A percentile compares a stretch with the other conserved stretches of the same genome.
Evolutionary conservation across 2,113 vertebrate species (phyloP).

Genomic region (Corvus cornix): DNA sequence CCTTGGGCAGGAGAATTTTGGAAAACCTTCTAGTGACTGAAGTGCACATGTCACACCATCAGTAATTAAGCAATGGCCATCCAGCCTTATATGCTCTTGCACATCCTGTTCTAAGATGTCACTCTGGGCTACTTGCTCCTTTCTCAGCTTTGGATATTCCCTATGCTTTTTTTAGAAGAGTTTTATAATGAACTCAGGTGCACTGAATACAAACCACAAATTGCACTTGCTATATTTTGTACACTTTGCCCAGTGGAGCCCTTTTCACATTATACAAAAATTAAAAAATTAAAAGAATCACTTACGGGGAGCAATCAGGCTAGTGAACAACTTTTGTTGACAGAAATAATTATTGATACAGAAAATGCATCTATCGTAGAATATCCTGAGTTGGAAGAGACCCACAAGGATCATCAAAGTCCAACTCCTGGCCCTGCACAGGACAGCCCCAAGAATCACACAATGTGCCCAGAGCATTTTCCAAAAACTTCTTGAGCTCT

Average conservation of each 20-base stretch:
- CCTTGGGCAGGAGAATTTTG: background rate
- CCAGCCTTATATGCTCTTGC: background rate
- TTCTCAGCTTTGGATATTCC: background rate
- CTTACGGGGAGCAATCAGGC: background rate
- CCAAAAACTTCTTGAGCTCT: background rate
- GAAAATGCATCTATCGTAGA: background rate
- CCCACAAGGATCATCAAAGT: background rate
- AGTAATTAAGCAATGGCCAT: background rate
- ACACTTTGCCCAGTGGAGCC: background rate
- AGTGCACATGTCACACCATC: rapidly evolving
- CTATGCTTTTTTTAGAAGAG: background rate
- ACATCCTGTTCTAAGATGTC: background rate
- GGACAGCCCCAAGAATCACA: background rate
- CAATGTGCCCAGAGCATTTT: too few relatives aligned
- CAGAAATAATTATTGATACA: background rate
- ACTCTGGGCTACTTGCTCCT: background rate
- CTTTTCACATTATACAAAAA: background rate
- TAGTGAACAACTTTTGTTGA: background rate
- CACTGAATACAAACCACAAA: background rate
- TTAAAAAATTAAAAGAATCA: background rate
- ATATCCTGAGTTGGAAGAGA: background rate
- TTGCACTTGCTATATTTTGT: background rate
- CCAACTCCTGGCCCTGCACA: background rate
- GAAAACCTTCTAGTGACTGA: background rate
- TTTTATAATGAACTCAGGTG: background rate